Conservation (phyloP, 2,797 vertebrate genomes). For the Crocodylus rhombifer region DNA sequence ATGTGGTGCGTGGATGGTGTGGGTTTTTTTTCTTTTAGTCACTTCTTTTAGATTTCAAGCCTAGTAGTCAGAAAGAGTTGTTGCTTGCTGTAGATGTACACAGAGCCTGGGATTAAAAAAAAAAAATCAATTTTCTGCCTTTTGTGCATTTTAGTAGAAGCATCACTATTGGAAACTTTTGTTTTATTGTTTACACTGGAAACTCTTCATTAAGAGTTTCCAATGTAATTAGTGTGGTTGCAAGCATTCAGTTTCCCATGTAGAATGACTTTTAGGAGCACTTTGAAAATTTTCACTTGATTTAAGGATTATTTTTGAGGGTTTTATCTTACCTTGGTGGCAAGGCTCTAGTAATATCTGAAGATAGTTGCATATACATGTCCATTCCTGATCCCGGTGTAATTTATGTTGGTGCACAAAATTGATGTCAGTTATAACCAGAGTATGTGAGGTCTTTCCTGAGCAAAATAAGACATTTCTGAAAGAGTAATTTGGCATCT, state of each 20-base stretch:
- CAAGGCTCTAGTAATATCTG: neutral
- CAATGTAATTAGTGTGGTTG: neutral
- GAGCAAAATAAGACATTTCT: no score
- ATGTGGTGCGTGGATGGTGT: rapidly evolving
- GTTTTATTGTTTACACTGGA: neutral
- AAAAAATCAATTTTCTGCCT: neutral
- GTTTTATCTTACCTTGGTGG: neutral
- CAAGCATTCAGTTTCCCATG: neutral
- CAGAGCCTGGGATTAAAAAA: neutral
- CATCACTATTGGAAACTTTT: neutral
- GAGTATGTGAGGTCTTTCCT: no score
- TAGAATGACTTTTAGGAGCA: neutral
- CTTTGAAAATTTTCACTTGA: neutral
- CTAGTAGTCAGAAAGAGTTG: neutral
- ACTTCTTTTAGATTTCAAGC: neutral
- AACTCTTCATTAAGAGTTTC: neutral
- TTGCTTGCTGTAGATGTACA: neutral
- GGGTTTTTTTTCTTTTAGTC: neutral
- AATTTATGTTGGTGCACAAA: no score
- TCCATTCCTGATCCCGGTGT: no score
- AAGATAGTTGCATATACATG: no score
- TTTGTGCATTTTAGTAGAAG: neutral
- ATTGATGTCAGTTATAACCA: no score
- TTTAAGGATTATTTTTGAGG: neutral
- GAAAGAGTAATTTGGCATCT: no score